Evolutionary conservation across 2,888 invertebrate species (phyloP).

Genomic region (Lamellibrachia columna): DNA sequence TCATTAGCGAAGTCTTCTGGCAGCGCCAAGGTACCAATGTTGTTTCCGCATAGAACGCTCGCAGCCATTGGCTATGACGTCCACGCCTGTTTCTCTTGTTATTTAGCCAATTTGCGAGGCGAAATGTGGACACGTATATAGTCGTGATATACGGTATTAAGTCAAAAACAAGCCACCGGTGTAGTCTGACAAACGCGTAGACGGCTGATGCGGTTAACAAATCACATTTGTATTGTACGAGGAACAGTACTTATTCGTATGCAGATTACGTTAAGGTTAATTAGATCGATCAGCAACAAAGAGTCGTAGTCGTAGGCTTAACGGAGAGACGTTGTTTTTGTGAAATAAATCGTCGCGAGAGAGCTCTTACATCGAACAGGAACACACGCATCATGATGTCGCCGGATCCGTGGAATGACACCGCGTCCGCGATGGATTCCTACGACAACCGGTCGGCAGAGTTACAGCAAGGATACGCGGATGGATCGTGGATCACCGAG

Average conservation of each 20-base stretch:
- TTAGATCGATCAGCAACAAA: background rate
- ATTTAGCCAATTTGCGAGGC: background rate
- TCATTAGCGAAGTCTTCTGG: background rate
- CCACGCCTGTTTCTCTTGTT: background rate
- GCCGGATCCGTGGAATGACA: background rate
- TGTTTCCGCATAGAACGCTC: background rate
- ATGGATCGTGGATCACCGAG: background rate
- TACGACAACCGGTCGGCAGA: background rate
- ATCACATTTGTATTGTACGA: background rate
- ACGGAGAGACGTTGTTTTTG: background rate
- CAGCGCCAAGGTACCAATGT: background rate
- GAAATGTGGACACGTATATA: background rate
- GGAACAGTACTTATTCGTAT: background rate
- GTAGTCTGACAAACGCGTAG: background rate
- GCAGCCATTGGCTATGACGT: background rate
- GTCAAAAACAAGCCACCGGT: background rate
- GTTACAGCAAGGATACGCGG: background rate
- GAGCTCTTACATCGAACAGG: background rate
- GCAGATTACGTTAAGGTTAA: slow-evolving; percentile 1
- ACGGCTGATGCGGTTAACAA: background rate
- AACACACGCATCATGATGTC: background rate
- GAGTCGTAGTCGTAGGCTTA: background rate
- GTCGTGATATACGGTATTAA: background rate
- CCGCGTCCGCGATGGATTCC: background rate
- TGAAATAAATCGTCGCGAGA: background rate